Base-by-base conservation (phyloP, 92 coral and sea anemone species). In the Heliopora coerulea region DNA sequence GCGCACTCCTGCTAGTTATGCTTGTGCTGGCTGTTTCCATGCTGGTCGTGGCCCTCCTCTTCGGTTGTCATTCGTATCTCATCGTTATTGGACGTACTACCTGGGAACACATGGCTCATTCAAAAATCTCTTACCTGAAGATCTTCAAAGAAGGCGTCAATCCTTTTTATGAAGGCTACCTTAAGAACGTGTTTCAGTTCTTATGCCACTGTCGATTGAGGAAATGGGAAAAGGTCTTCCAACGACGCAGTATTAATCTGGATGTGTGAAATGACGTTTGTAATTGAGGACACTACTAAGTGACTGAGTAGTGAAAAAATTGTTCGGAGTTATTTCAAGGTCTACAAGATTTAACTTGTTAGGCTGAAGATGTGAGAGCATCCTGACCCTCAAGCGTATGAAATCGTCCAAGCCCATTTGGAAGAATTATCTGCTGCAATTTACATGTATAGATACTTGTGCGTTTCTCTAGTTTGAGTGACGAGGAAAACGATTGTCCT, bases 101-200 rank as follows among this genome's bases (percentile, higher is more conserved):
- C 15, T 92, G 97, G 97, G 97, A 92, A 46, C 91, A 89, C 73
- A 92, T 92, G 97, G 91, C 97, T 1, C 90, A 96, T 14, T 93
- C 98, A 17, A 84, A 96, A 57, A 93, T 93, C 59, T 93, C 98
- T 2, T 93, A 93, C 58, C 75, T 93, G 48, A 93, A 93, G 85
- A 89, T 96, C 27, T 84, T 93, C 13, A 87, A 86, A 40, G 98
- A 93, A 52, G 98, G 91, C 57, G 89, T 88, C 27, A 95, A 95
- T 80, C 99, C 99, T 3, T 95, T 95, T 82, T 95, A 95, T 65
- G 96, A 95, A 70, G 99, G 99, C 11, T 79, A 84, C 28, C 81
- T 88, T 56, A 87, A 87, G 54, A 95, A 95, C 50, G 78, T 95
- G 62, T 95, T 86, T 78, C 82, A 69, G 52, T 95, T 95, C 72